A percentile compares a stretch with the other conserved stretches of the same genome.
Conservation (phyloP, 1,140 invertebrate genomes). For the Ostrea edulis region DNA sequence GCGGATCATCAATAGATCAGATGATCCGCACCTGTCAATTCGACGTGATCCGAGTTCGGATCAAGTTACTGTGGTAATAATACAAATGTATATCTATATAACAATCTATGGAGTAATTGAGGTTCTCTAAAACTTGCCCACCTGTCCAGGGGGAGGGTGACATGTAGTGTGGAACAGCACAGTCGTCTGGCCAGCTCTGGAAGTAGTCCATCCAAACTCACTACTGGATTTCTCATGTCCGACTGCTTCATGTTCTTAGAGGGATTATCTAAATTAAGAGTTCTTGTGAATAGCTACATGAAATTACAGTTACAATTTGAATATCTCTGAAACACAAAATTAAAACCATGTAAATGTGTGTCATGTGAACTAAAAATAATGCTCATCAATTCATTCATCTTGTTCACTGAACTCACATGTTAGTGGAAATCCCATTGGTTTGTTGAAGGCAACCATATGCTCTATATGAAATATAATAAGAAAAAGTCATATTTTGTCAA, state of each 20-base stretch:
- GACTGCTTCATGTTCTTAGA: background rate
- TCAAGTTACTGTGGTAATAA: no score
- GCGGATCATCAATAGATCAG: no score
- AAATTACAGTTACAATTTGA: no score
- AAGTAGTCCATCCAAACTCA: background rate
- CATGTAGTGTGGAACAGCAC: background rate
- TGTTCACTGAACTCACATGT: background rate
- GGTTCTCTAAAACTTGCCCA: no score
- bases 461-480: background rate
- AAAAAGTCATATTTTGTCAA: background rate
- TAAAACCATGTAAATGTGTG: no score
- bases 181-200: background rate
- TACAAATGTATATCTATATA: no score
- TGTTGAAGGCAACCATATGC: slow-evolving; percentile 28
- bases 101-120: no score
- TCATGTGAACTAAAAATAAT: no score
- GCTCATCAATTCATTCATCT: background rate
- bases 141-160: background rate
- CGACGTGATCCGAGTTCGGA: no score
- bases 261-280: background rate
- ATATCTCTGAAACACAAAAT: no score
- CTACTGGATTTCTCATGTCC: background rate
- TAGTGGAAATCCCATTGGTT: background rate
- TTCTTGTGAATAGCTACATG: no score
- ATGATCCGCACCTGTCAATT: no score